These are phyloP conservation scores for Erythrolamprus reginae DNA, from an alignment of 2,113 vertebrate genomes.

Conservation along the genomic window DNA sequence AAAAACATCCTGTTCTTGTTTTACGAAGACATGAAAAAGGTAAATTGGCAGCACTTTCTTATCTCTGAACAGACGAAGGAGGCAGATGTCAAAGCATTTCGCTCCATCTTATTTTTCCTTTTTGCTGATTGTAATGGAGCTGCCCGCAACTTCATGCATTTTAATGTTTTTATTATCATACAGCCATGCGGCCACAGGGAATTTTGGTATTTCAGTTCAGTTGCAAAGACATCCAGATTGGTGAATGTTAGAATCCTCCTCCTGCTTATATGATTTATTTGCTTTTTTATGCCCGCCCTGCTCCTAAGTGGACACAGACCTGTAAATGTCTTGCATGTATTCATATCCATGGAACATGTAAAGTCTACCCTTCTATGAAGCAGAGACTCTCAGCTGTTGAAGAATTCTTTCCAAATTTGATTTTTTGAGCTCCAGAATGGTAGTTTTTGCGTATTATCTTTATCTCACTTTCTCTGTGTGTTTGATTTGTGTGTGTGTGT, in stretches of 20 bases:
- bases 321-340: not conserved
- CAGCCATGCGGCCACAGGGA: not conserved
- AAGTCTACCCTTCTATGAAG: not conserved
- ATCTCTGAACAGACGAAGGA: not conserved
- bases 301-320: not conserved
- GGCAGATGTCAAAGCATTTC: not conserved
- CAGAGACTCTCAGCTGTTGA: not conserved
- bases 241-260: not conserved
- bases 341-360: not conserved
- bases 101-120: not conserved
- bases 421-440: not conserved
- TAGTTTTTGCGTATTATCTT: not conserved
- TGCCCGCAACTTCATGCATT: not conserved
- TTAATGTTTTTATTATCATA: not conserved
- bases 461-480: not conserved
- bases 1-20: constrained; percentile 66
- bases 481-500: not conserved
- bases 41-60: constrained; percentile 34
- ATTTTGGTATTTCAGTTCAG: not conserved
- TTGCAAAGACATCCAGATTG: not conserved
- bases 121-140: not conserved
- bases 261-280: not conserved
- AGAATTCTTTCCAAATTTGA: not conserved
- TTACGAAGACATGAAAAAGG: constrained; percentile 74
- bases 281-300: not conserved